Evolutionary conservation across 2,797 vertebrate genomes (phyloP).

Genomic region (Clarias fuscus): DNA sequence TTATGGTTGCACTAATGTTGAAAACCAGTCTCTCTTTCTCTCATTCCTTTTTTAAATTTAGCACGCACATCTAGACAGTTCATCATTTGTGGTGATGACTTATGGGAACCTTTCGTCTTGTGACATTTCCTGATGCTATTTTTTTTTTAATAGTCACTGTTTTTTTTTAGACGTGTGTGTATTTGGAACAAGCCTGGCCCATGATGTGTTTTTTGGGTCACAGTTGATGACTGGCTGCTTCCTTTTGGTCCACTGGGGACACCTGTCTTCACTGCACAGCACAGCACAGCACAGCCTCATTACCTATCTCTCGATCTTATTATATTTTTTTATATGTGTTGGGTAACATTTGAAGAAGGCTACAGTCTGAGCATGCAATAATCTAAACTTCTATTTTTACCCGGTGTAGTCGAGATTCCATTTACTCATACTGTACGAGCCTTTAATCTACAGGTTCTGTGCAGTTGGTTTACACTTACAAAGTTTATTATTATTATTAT

Average conservation of each 20-base stretch:
- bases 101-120: background rate
- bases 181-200: constrained; percentile 47
- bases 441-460: background rate
- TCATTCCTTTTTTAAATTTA: background rate
- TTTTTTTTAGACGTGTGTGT: constrained; percentile 4
- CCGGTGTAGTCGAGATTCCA: background rate
- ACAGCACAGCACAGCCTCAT: background rate
- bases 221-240: constrained; percentile 50
- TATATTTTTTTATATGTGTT: constrained; percentile 14
- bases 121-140: constrained; percentile 3
- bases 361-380: background rate
- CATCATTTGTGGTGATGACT: background rate
- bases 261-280: background rate
- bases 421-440: background rate
- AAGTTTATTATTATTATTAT: too few species aligned
- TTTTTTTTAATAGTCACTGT: background rate
- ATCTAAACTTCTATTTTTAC: background rate
- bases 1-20: background rate
- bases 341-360: background rate
- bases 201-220: constrained; percentile 51
- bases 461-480: background rate
- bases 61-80: too few species aligned
- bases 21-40: background rate
- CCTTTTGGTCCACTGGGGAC: constrained; percentile 38
- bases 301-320: background rate